These are phyloP conservation scores for Nematopogon swammerdamellus DNA, from an alignment of 2,888 invertebrate species.

Conservation along the genomic window DNA sequence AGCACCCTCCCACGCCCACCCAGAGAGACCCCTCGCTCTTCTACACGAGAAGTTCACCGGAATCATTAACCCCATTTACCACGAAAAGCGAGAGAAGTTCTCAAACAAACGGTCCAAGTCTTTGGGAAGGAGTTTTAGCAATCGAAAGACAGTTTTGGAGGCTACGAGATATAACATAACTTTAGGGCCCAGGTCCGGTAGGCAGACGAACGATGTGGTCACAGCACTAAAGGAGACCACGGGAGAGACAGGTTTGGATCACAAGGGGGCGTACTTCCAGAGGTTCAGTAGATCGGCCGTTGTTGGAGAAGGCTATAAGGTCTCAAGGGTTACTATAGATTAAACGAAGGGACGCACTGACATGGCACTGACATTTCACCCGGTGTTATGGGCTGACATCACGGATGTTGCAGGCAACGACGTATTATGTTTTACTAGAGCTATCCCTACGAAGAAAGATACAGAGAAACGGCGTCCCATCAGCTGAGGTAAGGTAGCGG, in stretches of 20 bases:
- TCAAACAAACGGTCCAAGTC: slow-evolving; percentile 39
- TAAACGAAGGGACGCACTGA: no score
- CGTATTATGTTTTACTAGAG: no score
- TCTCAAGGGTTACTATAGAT: slow-evolving; percentile 36
- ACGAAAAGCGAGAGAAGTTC: slow-evolving; percentile 36
- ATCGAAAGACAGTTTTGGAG: slow-evolving; percentile 27
- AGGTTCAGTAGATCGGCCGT: slow-evolving; percentile 25
- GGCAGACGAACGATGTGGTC: slow-evolving; percentile 38
- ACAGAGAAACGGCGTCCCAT: no score
- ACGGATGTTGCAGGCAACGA: no score
- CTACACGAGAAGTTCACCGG: slow-evolving; percentile 26
- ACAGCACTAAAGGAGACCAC: slow-evolving; percentile 33
- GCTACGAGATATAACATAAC: slow-evolving; percentile 37
- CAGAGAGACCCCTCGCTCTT: background rate
- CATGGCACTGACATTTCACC: no score
- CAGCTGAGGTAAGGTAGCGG: no score
- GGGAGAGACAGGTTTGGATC: slow-evolving; percentile 34
- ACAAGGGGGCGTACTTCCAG: slow-evolving; percentile 33
- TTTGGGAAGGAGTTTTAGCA: slow-evolving; percentile 32
- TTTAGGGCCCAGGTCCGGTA: slow-evolving; percentile 28
- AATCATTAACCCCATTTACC: slow-evolving; percentile 41
- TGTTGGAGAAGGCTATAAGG: slow-evolving; percentile 38
- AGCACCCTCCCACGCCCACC: background rate
- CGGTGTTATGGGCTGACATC: no score
- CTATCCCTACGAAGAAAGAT: no score